phyloP scores from a whole-genome alignment of 2,888 invertebrate species.

The Physocephala rufipes region DNA sequence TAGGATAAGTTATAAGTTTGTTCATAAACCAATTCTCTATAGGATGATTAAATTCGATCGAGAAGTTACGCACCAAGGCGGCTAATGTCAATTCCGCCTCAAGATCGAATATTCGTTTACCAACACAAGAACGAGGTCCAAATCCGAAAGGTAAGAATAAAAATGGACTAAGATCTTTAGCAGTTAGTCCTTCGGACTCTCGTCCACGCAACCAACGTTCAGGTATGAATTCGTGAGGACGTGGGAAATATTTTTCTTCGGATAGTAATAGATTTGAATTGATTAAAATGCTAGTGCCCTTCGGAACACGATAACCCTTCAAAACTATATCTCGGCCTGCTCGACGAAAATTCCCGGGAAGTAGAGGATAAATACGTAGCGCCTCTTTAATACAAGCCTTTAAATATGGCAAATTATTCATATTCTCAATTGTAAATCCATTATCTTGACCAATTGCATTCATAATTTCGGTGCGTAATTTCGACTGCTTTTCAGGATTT shows the following conservation, averaged over 20 bases:
- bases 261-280: conserved; percentile 73
- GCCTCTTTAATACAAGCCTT: conserved; percentile 81
- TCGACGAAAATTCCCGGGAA: conserved; percentile 70
- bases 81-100: conserved; percentile 71
- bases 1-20: conserved; percentile 56
- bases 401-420: conserved; percentile 70
- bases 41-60: conserved; percentile 60
- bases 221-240: conserved; percentile 74
- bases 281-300: conserved; percentile 76
- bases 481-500: conserved; percentile 74
- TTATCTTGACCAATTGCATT: conserved; percentile 60
- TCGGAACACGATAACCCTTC: conserved; percentile 73
- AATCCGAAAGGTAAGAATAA: conserved; percentile 58
- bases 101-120: conserved; percentile 76
- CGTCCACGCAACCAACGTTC: conserved; percentile 81
- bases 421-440: conserved; percentile 65
- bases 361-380: conserved; percentile 72
- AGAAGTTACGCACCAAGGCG: conserved; percentile 63
- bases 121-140: conserved; percentile 71
- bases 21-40: conserved; percentile 52
- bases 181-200: conserved; percentile 43
- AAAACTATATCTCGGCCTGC: conserved; percentile 71
- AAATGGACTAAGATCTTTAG: conserved; percentile 51
- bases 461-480: conserved; percentile 70
- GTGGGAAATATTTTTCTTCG: conserved; percentile 72